A percentile compares a stretch with the other conserved stretches of the same genome.
Conservation (phyloP, 2,888 invertebrate species). For the Cephus runcator region DNA sequence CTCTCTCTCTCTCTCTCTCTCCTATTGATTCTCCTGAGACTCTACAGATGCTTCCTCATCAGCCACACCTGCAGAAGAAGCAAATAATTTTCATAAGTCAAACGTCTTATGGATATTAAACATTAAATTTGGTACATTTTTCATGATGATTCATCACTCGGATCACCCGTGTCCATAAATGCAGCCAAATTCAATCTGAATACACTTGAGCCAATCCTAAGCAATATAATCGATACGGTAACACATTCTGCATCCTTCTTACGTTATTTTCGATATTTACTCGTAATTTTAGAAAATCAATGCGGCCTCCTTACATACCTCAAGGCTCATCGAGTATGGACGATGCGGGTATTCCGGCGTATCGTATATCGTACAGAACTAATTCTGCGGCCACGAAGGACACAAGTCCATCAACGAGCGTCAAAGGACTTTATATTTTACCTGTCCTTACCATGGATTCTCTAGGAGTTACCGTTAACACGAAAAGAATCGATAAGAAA, state of each 20-base stretch:
- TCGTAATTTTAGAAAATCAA: constrained; percentile 34
- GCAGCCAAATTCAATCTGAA: no score
- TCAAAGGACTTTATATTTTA: neutral
- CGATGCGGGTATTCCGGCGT: neutral
- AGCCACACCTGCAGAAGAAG: neutral
- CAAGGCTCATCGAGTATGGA: constrained; percentile 2
- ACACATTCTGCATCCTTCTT: neutral
- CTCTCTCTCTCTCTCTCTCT: neutral
- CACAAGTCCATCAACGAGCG: neutral
- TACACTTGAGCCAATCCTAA: neutral
- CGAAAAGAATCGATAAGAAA: neutral
- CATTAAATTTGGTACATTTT: neutral
- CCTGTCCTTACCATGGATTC: neutral
- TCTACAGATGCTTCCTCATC: neutral
- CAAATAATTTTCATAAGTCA: neutral
- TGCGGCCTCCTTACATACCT: constrained; percentile 17
- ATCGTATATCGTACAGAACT: neutral
- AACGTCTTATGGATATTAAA: neutral
- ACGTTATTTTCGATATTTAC: constrained; percentile 12
- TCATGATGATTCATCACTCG: neutral
- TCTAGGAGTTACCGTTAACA: neutral
- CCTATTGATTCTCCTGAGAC: neutral
- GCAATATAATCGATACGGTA: neutral
- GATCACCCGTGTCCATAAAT: neutral
- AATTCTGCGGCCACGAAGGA: neutral